Base-by-base conservation (phyloP, 2,888 invertebrate species). In the Ommatoiulus sabulosus region DNA sequence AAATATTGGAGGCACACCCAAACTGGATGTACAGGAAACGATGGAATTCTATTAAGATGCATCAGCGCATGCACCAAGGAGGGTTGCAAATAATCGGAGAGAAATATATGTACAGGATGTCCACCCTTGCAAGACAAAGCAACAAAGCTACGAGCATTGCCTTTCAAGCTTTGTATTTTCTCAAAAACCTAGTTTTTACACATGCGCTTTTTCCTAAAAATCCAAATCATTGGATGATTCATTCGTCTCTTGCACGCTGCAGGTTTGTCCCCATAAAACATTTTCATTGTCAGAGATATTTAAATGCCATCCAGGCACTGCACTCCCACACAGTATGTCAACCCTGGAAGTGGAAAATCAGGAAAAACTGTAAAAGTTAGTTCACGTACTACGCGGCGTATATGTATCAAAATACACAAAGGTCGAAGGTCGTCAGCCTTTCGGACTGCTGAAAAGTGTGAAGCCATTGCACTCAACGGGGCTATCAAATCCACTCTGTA, bases 321-420 rank as follows among this genome's bases (percentile, higher is more conserved):
- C 17, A 57, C 57, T n/a, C 57, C 57, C 57, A 57, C 57, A 57
- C 57, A 57, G 57, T 12, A 57, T 52, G 57, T 57, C 57, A 57
- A 57, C n/a, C 57, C 57, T n/a, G 57, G 57, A 57, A 57, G 12
- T 57, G n/a, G n/a, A 57, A n/a, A n/a, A n/a, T 57, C 5, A 57
- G 57, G 57, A 57, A 57, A 57, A 57, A 57, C 57, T 5, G 57
- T 57, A 52, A 52, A 52, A 52, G 15, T 0, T n/a, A 57, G 57
- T 57, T 57, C 57, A 57, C n/a, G 57, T n/a, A 52, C 52, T 15
- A 17, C 0, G 15, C 52, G 3, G 15, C 52, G 35, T 52, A 15
- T 12, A 57, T n/a, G n/a, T 57, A 57, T 57, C 4, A 57, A 57
- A 57, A 57, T 48, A 12, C 48, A 48, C 57, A 57, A 57, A 57